Percentiles rank a stretch among this genome's conserved stretches.
These are phyloP conservation scores for Pelecanus crispus DNA, from an alignment of 2,113 vertebrate genomes.

Conservation along the genomic window DNA sequence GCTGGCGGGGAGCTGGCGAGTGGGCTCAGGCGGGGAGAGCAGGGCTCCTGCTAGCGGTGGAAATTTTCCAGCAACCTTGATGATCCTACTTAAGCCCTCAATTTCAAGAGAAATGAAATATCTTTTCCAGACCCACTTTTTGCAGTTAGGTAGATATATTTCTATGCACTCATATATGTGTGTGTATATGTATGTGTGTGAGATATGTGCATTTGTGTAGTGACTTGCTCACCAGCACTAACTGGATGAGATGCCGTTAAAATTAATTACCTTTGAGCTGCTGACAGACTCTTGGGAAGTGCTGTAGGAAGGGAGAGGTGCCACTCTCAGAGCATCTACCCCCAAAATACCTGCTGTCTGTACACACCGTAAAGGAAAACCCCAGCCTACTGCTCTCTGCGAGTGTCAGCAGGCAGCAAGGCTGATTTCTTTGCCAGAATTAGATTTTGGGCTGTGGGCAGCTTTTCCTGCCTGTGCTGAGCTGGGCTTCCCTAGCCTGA, in stretches of 20 bases:
- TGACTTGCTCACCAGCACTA: not conserved
- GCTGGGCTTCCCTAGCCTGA: not conserved
- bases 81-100: conserved; percentile 54
- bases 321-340: not conserved
- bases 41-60: conserved; percentile 38
- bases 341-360: not conserved
- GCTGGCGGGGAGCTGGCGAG: not conserved
- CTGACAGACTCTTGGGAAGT: not conserved
- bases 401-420: not conserved
- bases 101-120: conserved; percentile 31
- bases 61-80: not conserved
- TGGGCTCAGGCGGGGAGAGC: not conserved
- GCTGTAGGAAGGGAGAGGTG: not conserved
- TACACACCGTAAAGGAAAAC: not conserved
- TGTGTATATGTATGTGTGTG: conserved; percentile 19
- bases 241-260: not conserved
- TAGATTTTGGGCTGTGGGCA: conserved; percentile 7
- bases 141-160: not conserved
- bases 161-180: not conserved
- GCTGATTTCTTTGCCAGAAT: not conserved
- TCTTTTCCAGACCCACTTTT: not conserved
- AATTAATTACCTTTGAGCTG: conserved; percentile 30
- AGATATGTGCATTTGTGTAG: not conserved
- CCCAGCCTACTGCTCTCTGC: not conserved
- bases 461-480: not conserved